These are phyloP conservation scores for Rafetus swinhoei DNA, from an alignment of 2,113 vertebrate species.

Conservation along the genomic window DNA sequence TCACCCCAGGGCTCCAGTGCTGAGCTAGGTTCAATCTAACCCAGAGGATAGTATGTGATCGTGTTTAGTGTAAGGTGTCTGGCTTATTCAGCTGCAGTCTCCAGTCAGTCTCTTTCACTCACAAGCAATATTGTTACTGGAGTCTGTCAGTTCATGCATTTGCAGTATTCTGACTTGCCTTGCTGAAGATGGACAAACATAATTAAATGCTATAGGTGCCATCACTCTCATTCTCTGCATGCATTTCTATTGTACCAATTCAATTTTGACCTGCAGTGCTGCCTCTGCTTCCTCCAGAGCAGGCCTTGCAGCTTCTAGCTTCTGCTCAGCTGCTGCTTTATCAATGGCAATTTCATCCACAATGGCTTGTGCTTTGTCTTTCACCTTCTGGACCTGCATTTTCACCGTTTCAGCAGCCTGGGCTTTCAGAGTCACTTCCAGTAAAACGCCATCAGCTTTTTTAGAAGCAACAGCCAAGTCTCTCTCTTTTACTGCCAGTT, in stretches of 20 bases:
- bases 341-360: constrained; percentile 86
- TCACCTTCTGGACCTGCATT: constrained; percentile 87
- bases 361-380: constrained; percentile 88
- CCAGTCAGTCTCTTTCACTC: not conserved
- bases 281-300: constrained; percentile 82
- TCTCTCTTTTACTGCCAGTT: constrained; percentile 82
- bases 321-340: constrained; percentile 81
- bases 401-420: constrained; percentile 86
- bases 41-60: not conserved
- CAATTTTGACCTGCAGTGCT: constrained; percentile 77
- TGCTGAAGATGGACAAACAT: not conserved
- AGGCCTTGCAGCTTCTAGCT: constrained; percentile 85
- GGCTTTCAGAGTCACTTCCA: constrained; percentile 85
- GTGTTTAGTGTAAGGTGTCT: not conserved
- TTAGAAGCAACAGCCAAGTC: constrained; percentile 82
- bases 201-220: not conserved
- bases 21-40: not conserved
- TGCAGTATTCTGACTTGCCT: not conserved
- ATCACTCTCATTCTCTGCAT: not conserved
- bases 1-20: too few relatives aligned
- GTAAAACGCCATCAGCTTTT: constrained; percentile 82
- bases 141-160: not conserved
- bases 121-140: not conserved
- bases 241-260: not conserved
- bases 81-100: not conserved